These are phyloP conservation scores for Drosophila vallismaia DNA, from an alignment of 2,888 invertebrate species.

Conservation along the genomic window DNA sequence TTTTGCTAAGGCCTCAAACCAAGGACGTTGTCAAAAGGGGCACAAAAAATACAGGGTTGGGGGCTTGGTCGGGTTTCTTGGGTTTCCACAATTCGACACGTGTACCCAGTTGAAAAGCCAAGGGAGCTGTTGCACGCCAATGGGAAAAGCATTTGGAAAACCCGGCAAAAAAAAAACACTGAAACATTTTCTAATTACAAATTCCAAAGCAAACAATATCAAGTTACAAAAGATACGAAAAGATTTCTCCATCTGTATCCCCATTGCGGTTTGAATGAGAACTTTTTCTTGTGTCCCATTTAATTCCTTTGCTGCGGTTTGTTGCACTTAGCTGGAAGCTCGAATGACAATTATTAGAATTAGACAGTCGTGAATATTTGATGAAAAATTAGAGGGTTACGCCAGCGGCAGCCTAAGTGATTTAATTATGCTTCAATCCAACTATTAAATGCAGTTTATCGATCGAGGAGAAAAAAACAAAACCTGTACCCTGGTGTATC, in stretches of 20 bases:
- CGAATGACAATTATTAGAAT: background rate
- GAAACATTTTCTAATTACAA: background rate
- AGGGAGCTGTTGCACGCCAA: slow-evolving; percentile 1
- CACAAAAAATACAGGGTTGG: background rate
- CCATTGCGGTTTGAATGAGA: background rate
- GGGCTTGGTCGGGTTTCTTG: background rate
- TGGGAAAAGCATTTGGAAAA: background rate
- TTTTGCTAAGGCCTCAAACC: background rate
- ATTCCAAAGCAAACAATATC: no score
- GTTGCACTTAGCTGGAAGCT: background rate
- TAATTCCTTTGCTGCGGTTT: background rate
- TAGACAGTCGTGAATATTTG: slow-evolving; percentile 2
- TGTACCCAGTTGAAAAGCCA: background rate
- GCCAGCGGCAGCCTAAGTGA: background rate
- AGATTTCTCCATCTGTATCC: background rate
- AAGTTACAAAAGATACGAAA: background rate
- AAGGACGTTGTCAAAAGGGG: background rate
- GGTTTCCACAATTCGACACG: background rate
- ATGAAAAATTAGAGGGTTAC: background rate
- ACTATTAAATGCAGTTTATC: slow-evolving; percentile 9
- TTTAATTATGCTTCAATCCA: background rate
- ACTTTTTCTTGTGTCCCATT: background rate
- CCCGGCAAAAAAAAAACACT: background rate
- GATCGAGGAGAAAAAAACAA: background rate
- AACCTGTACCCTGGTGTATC: background rate